A percentile compares a stretch with the other conserved stretches of the same genome.
These are phyloP conservation scores for Argyrosomus regius DNA, from an alignment of 2,797 vertebrate species.

Conservation along the genomic window DNA sequence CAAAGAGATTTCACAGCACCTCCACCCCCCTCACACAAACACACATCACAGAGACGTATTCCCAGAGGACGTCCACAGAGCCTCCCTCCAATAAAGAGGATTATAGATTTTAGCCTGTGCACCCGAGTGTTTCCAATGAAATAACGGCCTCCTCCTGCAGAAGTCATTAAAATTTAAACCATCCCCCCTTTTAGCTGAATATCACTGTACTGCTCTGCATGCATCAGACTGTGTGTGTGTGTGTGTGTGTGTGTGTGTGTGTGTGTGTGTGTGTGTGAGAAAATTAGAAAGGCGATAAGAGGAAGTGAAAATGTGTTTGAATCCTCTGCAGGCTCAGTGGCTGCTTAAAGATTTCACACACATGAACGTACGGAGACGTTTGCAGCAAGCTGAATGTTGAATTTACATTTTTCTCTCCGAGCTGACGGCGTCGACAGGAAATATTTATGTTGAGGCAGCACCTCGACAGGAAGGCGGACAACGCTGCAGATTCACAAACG, in stretches of 20 bases:
- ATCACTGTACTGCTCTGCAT: conserved; percentile 76
- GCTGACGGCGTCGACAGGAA: conserved; percentile 53
- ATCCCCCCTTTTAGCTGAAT: conserved; percentile 69
- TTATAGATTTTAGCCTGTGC: conserved; percentile 82
- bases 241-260: conserved; percentile 36
- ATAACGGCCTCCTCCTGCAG: conserved; percentile 79
- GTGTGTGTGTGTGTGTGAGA: conserved; percentile 44
- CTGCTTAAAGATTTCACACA: conserved; percentile 31
- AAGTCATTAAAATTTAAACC: conserved; percentile 84
- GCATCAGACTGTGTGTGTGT: conserved; percentile 61
- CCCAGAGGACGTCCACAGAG: conserved; percentile 70
- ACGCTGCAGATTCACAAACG: neutral
- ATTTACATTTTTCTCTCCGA: conserved; percentile 48
- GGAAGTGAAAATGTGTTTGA: conserved; percentile 61
- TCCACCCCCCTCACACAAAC: conserved; percentile 24
- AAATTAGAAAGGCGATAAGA: conserved; percentile 66
- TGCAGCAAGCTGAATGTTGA: conserved; percentile 52
- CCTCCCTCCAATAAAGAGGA: conserved; percentile 84
- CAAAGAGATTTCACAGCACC: conserved; percentile 74
- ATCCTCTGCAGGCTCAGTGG: conserved; percentile 48
- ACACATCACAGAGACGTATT: conserved; percentile 40
- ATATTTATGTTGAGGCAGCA: conserved; percentile 55
- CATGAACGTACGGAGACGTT: conserved; percentile 8
- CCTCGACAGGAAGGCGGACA: conserved; percentile 5
- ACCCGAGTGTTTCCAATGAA: conserved; percentile 83